phyloP scores from a whole-genome alignment of 2,888 invertebrate genomes.

The Lysandra bellargus region DNA sequence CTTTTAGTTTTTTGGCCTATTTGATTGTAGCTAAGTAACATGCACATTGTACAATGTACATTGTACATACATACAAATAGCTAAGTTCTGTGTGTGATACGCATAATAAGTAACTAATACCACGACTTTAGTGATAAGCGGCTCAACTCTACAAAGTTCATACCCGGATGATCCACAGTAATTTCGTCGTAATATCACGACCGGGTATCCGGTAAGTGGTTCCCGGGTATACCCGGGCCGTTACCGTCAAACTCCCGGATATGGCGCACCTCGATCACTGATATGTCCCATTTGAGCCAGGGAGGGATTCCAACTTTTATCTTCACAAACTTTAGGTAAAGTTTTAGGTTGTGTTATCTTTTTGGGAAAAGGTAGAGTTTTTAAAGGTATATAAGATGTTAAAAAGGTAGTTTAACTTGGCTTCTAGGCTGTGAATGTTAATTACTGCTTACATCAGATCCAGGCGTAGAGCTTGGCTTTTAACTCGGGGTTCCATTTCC shows the following conservation, averaged over 20 bases:
- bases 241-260: slow-evolving; percentile 41
- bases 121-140: not conserved
- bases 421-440: too few relatives aligned
- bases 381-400: not conserved
- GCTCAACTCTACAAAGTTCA: not conserved
- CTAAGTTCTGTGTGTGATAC: too few relatives aligned
- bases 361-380: not conserved
- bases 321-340: not conserved
- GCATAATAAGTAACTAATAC: not conserved
- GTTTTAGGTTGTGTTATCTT: not conserved
- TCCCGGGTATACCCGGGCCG: slow-evolving; percentile 46
- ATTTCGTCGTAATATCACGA: slow-evolving; percentile 37
- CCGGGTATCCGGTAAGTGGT: slow-evolving; percentile 43
- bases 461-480: too few relatives aligned
- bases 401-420: not conserved
- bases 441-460: too few relatives aligned
- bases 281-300: slow-evolving; percentile 55
- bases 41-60: too few relatives aligned
- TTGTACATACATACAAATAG: too few relatives aligned
- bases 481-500: too few relatives aligned
- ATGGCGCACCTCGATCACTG: slow-evolving; percentile 51
- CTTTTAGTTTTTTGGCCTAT: too few relatives aligned
- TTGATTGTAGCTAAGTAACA: too few relatives aligned
- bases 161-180: not conserved
- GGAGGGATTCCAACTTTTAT: slow-evolving; percentile 41